Base-by-base conservation (phyloP, 2,888 invertebrate genomes). In the Prosapia bicincta region DNA sequence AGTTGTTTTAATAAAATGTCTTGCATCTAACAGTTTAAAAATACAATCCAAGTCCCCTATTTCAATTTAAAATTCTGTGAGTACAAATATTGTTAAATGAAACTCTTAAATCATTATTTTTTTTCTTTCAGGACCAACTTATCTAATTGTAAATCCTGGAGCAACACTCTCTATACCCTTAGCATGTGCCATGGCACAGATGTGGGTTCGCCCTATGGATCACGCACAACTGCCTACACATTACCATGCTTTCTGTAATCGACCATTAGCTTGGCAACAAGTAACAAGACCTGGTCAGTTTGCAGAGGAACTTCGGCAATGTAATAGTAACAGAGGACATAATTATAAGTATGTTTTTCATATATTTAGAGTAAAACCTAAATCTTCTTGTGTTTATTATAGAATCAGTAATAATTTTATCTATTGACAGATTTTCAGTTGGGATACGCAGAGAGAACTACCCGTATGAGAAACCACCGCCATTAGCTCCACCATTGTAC, bases 401-500 rank as follows among this genome's bases (percentile, higher is more conserved):
- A 54, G 24, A 43, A 25, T 25, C 2, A 20, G 6, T 1, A 69
- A 26, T n/a, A n/a, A n/a, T n/a, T n/a, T n/a, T n/a, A n/a, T n/a
- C n/a, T n/a, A n/a, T n/a, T n/a, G n/a, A n/a, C 82, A 92, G 95
- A 82, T 93, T 96, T 85, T 94, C 93, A 85, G 92, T 93, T 71
- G 91, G 91, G 76, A 89, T 96, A 69, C 89, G 90, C 76, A 89
- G 94, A 77, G 94, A 96, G 83, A 91, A 91, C 79, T 97, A 93
- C 85, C 96, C 96, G 0, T 83, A 86, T 15, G 92, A 93, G 79
- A 83, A 86, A 43, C 89, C 89, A 9, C 82, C 84, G 23, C 83
- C 84, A 38, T 71, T 80, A 9, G 75, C 82, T 75, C 78, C 82
- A 78, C 73, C 83, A 78, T 77, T 80, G 82, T 79, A 81, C 69